Evolutionary conservation across 2,113 vertebrate species (phyloP).

Genomic region (Daubentonia madagascariensis): DNA sequence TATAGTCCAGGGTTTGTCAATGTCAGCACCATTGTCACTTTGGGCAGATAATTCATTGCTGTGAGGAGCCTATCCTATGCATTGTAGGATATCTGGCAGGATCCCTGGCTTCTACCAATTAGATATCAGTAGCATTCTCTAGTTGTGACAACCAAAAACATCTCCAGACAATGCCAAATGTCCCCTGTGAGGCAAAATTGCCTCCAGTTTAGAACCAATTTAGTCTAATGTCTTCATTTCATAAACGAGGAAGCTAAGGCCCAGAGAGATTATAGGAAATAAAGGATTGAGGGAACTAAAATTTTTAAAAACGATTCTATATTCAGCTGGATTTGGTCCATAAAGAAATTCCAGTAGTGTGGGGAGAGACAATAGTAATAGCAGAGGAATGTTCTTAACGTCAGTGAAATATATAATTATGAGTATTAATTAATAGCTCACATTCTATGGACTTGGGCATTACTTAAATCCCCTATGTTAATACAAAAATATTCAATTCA

Average conservation of each 20-base stretch:
- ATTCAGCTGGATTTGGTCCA: not conserved
- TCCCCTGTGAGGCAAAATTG: not conserved
- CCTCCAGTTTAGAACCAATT: not conserved
- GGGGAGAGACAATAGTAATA: not conserved
- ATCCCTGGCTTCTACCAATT: not conserved
- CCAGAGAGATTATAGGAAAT: not conserved
- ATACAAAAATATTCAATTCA: slow-evolving; percentile 19
- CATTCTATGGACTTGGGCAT: not conserved
- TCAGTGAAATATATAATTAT: slow-evolving; percentile 16
- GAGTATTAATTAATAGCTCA: not conserved
- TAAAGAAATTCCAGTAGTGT: not conserved
- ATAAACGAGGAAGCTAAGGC: not conserved
- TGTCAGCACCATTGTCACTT: not conserved
- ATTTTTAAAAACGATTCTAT: not conserved
- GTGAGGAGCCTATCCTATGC: not conserved
- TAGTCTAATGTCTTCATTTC: slow-evolving; percentile 14
- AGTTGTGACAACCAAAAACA: slow-evolving; percentile 28
- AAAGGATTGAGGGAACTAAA: not conserved
- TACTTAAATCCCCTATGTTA: not conserved
- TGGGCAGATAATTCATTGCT: not conserved
- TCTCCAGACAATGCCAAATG: not conserved
- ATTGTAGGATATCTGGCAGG: not conserved
- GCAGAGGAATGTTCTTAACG: not conserved
- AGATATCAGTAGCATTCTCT: not conserved
- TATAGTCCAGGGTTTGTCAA: not conserved